Base-by-base conservation (phyloP, 2,888 invertebrate genomes). In the Isoperla grammatica region DNA sequence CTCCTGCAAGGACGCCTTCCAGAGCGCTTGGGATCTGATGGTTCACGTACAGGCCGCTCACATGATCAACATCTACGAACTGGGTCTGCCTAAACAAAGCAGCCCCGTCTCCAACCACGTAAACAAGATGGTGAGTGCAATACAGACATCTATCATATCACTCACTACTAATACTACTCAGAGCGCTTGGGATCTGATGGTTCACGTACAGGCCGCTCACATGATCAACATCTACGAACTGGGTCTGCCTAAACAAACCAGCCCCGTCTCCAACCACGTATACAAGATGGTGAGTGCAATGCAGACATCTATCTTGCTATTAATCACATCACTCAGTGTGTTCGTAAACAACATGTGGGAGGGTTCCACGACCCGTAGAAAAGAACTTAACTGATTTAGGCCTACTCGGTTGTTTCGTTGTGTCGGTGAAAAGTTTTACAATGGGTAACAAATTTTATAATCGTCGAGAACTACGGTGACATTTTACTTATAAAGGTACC, bases 171-270 rank as follows among this genome's bases (percentile, higher is more conserved):
- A n/a, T n/a, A n/a, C n/a, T n/a, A n/a, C n/a, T n/a, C 78, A 78
- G 62, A 81, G 81, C 59, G 83, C 84, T 46, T 84, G 84, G 84
- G 84, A 85, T 71, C 73, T 85, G 63, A 83, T 84, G 82, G 84
- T 84, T 15, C 85, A 85, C 70, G 83, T 83, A 58, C 84, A 85
- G 69, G 81, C 83, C 5, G 81, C 83, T 35, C 85, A 85, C 71
- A 83, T 83, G 81, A 74, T 84, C 70, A 82, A 83, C 73, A 83
- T 85, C 67, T 85, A 84, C 74, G 82, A 83, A 72, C 74, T 83
- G 65, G 81, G 82, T 54, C 71, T 71, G 50, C 64, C 67, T 2
- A 67, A 67, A 61, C 56, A 56, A 12, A 63, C 45, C 63, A 59
- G 63, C 40, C 42, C 59, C 15, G 42, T 29, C 17, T 22, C 59